Base-by-base conservation (phyloP, 2,113 vertebrate species). In the Paedocypris sp. region DNA sequence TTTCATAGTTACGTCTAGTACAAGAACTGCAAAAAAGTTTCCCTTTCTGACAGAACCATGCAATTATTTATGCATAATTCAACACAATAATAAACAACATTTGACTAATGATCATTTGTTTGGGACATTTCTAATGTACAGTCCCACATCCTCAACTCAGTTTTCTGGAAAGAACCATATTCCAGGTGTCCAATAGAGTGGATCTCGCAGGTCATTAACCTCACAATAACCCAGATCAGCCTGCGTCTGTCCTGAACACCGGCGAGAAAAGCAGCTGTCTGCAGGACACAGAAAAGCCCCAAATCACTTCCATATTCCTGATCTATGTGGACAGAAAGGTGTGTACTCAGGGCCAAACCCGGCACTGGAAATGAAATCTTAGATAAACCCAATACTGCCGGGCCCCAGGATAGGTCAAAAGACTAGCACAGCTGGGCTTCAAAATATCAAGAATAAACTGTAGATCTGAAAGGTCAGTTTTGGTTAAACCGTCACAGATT, bases 301-400 rank as follows among this genome's bases (percentile, higher is more conserved):
- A 47, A 51, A 52, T 31, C 22, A 32, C 35, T 13, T 35, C 64
- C 70, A 67, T 56, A 61, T 54, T 62, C 32, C 28, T 50, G 28
- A 58, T 57, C 33, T 54, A 53, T 65, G 51, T 66, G 63, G 59
- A 53, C 9, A 10, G 46, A 41, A 26, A 53, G 54, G 60, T 41
- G 52, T 47, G 13, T 32, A 22, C 16, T 60, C 18, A 49, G 35
- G 36, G 73, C 60, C 67, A 69, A 62, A 59, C 12, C 57, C 42
- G 39, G 22, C 16, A 51, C 69, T 71, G 73, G 64, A 72, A 72
- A 75, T 70, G 67, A 72, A 57, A 70, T 72, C 67, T 72, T 57
- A 60, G 51, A 62, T 67, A 72, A 75, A 66, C 57, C 48, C 20
- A 57, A 70, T 65, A 50, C 43, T 32, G 32, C 51, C 26, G 39